Percentiles rank a stretch among this genome's conserved stretches.
These are phyloP conservation scores for Macquaria australasica DNA, from an alignment of 2,113 vertebrate genomes.

Conservation along the genomic window DNA sequence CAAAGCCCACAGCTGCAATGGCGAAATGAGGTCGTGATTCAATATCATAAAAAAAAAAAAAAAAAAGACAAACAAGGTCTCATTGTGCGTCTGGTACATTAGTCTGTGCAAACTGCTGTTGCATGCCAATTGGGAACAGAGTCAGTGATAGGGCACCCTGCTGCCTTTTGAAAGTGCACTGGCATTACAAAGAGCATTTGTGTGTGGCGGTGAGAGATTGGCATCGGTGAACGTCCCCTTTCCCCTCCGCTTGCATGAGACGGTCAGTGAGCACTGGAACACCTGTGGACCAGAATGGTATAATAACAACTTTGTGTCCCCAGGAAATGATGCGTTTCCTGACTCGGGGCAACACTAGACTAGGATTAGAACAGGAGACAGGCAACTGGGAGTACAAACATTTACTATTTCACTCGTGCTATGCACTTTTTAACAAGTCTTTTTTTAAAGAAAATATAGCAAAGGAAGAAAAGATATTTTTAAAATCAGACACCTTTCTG, in stretches of 20 bases:
- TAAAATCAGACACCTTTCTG: not conserved
- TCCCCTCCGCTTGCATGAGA: slow-evolving; percentile 56
- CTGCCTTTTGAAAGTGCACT: slow-evolving; percentile 65
- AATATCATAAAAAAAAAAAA: slow-evolving; percentile 44
- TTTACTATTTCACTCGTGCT: slow-evolving; percentile 21
- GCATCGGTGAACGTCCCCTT: slow-evolving; percentile 56
- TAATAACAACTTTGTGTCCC: slow-evolving; percentile 79
- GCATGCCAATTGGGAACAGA: slow-evolving; percentile 76
- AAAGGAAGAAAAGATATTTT: not conserved
- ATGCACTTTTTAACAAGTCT: slow-evolving; percentile 3
- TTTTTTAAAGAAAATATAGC: not conserved
- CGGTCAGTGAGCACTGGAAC: slow-evolving; percentile 69
- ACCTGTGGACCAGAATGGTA: slow-evolving; percentile 77
- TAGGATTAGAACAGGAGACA: slow-evolving; percentile 65
- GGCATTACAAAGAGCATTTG: slow-evolving; percentile 77
- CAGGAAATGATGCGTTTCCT: slow-evolving; percentile 79
- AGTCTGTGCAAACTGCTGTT: slow-evolving; percentile 62
- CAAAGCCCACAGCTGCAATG: slow-evolving; percentile 71
- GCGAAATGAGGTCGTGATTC: slow-evolving; percentile 72
- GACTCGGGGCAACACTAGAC: slow-evolving; percentile 51
- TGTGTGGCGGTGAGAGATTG: slow-evolving; percentile 68
- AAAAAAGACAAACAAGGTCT: slow-evolving; percentile 70
- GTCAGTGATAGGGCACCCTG: slow-evolving; percentile 69
- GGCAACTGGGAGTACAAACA: slow-evolving; percentile 40
- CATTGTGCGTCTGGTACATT: slow-evolving; percentile 72